Conservation (phyloP, 2,797 vertebrate species). For the Emys orbicularis region DNA sequence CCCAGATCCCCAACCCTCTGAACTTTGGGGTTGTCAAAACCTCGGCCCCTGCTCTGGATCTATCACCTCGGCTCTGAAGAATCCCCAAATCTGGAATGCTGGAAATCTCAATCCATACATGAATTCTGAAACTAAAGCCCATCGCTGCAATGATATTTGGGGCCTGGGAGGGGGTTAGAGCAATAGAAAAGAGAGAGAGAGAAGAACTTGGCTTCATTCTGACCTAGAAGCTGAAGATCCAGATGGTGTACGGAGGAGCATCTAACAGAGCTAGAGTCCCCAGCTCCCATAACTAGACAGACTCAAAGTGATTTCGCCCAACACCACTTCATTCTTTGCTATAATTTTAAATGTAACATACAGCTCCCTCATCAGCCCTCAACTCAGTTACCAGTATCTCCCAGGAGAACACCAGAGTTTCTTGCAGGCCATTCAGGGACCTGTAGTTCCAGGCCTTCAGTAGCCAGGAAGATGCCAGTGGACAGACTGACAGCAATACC, state of each 20-base stretch:
- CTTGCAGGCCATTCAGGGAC: neutral
- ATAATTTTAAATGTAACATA: neutral
- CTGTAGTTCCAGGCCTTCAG: neutral
- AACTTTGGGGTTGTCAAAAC: neutral
- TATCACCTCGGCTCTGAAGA: neutral
- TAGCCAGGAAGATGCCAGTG: neutral
- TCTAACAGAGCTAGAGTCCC: neutral
- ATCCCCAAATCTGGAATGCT: neutral
- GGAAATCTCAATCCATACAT: neutral
- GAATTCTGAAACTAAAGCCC: neutral
- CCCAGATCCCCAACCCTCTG: neutral
- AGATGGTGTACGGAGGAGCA: neutral
- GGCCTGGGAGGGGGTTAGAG: neutral
- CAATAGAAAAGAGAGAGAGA: neutral
- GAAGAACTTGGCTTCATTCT: neutral
- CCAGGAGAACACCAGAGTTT: neutral
- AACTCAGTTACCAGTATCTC: neutral
- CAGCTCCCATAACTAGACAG: neutral
- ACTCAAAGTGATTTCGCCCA: neutral
- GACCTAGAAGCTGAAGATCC: neutral
- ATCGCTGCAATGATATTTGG: neutral
- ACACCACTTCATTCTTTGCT: neutral
- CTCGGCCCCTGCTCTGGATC: neutral
- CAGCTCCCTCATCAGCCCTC: neutral
- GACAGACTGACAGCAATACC: neutral